Evolutionary conservation across 2,113 vertebrate genomes (phyloP).

Genomic region (Ivindomyrus marchei): DNA sequence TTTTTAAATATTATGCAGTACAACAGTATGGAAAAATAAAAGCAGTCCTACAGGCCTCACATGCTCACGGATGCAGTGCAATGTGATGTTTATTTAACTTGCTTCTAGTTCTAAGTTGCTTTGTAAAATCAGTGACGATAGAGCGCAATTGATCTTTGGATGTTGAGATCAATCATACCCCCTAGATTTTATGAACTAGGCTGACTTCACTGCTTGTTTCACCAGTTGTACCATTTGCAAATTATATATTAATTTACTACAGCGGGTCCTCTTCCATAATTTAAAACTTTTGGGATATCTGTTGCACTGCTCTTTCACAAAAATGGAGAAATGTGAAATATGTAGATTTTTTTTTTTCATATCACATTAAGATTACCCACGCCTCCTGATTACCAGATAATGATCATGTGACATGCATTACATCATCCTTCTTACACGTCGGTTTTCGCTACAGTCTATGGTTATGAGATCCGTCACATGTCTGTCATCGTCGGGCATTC

Average conservation of each 20-base stretch:
- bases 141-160: not conserved
- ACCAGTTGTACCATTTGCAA: not conserved
- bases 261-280: not conserved
- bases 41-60: not conserved
- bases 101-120: not conserved
- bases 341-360: not conserved
- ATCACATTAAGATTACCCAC: too few species aligned
- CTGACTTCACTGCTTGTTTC: not conserved
- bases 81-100: not conserved
- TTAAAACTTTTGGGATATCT: not conserved
- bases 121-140: not conserved
- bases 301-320: not conserved
- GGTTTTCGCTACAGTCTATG: conserved; percentile 13
- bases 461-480: conserved; percentile 37
- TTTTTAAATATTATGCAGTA: not conserved
- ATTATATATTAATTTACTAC: not conserved
- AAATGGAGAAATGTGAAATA: not conserved
- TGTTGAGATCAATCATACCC: not conserved
- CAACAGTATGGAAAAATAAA: not conserved
- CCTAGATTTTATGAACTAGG: not conserved
- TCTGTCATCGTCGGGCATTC: conserved; percentile 18
- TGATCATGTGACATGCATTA: conserved; percentile 43
- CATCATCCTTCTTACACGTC: conserved; percentile 50
- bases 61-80: not conserved
- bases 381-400: conserved; percentile 17